These are phyloP conservation scores for Elgaria multicarinata DNA, from an alignment of 2,113 vertebrate species.

Conservation along the genomic window DNA sequence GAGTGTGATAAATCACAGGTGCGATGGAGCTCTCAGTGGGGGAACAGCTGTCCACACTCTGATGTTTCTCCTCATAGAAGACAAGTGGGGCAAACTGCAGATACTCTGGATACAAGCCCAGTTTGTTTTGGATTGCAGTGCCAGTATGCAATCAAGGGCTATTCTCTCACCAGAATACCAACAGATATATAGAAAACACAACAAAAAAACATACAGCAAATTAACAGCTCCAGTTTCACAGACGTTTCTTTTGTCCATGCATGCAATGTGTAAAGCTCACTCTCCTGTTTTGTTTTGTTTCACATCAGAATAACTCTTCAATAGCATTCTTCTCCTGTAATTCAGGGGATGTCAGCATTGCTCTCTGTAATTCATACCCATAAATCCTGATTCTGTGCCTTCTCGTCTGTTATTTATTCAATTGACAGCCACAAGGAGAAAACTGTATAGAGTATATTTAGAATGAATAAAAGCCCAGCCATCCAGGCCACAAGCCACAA, in stretches of 20 bases:
- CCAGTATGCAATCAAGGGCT: not conserved
- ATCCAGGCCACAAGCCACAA: constrained; percentile 50
- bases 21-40: too few species aligned
- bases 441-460: constrained; percentile 50
- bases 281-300: not conserved
- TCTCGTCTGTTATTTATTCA: constrained; percentile 50
- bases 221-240: not conserved
- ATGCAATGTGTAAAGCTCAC: not conserved
- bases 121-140: not conserved
- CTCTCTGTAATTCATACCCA: constrained; percentile 25
- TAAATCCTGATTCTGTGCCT: constrained; percentile 26
- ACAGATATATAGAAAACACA: not conserved
- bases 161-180: not conserved
- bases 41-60: too few species aligned
- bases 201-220: not conserved
- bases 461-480: constrained; percentile 57
- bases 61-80: not conserved
- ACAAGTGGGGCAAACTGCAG: not conserved
- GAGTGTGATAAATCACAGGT: too few species aligned
- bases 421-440: constrained; percentile 42
- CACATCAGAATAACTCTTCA: constrained; percentile 13
- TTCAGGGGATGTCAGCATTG: constrained; percentile 41
- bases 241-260: not conserved
- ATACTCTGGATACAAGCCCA: too few species aligned
- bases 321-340: constrained; percentile 23